Base-by-base conservation (phyloP, 2,888 invertebrate genomes). In the Caenorhabditis macrosperma region DNA sequence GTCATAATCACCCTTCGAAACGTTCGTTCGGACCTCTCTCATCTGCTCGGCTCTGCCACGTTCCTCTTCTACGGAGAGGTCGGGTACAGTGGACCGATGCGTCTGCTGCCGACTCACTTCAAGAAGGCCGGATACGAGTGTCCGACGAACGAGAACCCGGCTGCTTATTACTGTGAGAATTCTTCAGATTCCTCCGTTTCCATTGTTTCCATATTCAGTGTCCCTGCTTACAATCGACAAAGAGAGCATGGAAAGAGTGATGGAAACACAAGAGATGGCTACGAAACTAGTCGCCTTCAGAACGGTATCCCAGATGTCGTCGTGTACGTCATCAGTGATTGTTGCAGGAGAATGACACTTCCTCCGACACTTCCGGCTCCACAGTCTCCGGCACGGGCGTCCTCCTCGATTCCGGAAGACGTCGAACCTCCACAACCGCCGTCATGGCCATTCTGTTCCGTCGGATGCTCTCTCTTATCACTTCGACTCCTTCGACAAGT, bases 61-160 rank as follows among this genome's bases (percentile, higher is more conserved):
- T 95, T 96, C 90, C 92, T 97, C 4, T 96, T 96, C 86, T 93
- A 96, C 41, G 91, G 92, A 17, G 91, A 96, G 88, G 95, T 96
- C 33, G 96, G 96, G 3, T 92, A 92, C 81, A 91, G 90, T 59
- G 92, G 92, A 74, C 82, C 95, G 10, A 97, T 97, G 0, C 93
- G 95, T 64, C 94, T 95, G 86, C 95, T 98, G 93, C 92, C 97
- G 78, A 95, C 95, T 90, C 97, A 98, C 91, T 98, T 97, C 91
- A 94, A 95, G 69, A 94, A 94, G 82, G 95, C 97, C 85, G 97
- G 97, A 1, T 97, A 96, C 91, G 96, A 97, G 0, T 98, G 97
- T 91, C 97, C 97, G 0, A 95, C 96, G 90, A 92, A 96, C 59
- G 97, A 97, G 91, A 98, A 98, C 91, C 97, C 97, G 0, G 93